Conservation (phyloP, 2,113 vertebrate species). For the Mormyrus lacerda region DNA sequence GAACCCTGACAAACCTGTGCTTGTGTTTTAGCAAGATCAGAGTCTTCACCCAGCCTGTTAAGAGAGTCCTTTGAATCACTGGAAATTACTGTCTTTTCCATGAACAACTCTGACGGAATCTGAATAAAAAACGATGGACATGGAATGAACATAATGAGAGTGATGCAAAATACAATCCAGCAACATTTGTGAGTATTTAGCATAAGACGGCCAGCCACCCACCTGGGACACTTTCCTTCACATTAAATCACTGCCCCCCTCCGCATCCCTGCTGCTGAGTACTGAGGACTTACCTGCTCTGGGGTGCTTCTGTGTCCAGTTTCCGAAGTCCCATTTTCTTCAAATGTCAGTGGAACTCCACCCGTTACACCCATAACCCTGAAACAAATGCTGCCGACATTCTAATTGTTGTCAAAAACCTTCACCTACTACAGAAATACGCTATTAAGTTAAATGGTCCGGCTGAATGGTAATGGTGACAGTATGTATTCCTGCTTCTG, state of each 20-base stretch:
- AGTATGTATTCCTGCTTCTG: background rate
- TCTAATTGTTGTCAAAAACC: background rate
- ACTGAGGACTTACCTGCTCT: background rate
- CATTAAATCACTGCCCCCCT: background rate
- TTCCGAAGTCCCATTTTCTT: background rate
- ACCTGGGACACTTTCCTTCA: background rate
- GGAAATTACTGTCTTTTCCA: conserved; percentile 24
- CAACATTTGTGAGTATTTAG: conserved; percentile 23
- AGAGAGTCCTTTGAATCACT: conserved; percentile 12
- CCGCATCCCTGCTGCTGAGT: background rate
- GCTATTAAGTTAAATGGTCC: background rate
- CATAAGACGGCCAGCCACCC: background rate
- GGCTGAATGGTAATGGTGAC: background rate
- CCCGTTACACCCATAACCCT: background rate
- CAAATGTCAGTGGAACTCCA: background rate
- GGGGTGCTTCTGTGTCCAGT: background rate
- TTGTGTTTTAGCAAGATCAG: background rate
- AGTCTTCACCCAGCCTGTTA: background rate
- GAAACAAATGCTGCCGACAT: background rate
- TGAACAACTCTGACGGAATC: conserved; percentile 20
- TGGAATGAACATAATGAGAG: conserved; percentile 3
- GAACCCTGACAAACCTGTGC: background rate
- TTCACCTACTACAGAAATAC: background rate
- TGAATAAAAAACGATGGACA: conserved; percentile 19
- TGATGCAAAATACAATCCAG: background rate